These are phyloP conservation scores for Anneissia japonica DNA, from an alignment of 35 echinoderm and acorn worm species.

Conservation along the genomic window DNA sequence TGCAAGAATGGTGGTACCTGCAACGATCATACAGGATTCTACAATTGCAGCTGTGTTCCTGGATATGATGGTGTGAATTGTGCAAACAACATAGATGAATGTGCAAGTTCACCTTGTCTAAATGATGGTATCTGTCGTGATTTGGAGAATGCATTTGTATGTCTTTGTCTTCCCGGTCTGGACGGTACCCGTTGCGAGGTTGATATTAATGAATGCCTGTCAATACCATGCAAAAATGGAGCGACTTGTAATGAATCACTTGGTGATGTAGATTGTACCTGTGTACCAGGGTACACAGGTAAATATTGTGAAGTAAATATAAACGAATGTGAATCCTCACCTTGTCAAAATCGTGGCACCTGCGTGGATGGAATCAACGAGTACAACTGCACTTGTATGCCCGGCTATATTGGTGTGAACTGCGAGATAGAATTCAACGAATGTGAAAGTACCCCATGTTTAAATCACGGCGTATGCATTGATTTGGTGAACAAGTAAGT, in stretches of 20 bases:
- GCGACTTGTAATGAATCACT: constrained; percentile 29
- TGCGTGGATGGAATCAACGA: constrained; percentile 34
- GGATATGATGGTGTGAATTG: constrained; percentile 58
- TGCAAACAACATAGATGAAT: constrained; percentile 61
- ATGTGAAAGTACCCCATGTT: constrained; percentile 34
- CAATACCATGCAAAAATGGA: constrained; percentile 46
- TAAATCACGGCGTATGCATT: constrained; percentile 8
- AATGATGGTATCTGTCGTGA: constrained; percentile 47
- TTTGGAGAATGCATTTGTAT: not conserved
- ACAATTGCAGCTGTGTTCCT: constrained; percentile 36
- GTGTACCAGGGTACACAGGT: constrained; percentile 52
- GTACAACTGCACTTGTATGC: constrained; percentile 35
- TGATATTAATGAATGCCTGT: constrained; percentile 51
- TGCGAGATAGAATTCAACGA: constrained; percentile 39
- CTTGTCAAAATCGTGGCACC: constrained; percentile 20
- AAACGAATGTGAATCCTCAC: constrained; percentile 22
- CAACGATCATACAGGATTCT: constrained; percentile 53
- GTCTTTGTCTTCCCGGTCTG: constrained; percentile 1
- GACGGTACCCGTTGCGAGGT: constrained; percentile 20
- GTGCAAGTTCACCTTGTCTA: constrained; percentile 23
- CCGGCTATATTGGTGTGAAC: constrained; percentile 8
- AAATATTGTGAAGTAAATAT: constrained; percentile 43
- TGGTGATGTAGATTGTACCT: constrained; percentile 13
- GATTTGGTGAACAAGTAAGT: not conserved
- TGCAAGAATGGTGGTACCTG: constrained; percentile 41